A percentile compares a stretch with the other conserved stretches of the same genome.
Conservation (phyloP, 1,140 invertebrate species). For the Calliopsis andreniformis region DNA sequence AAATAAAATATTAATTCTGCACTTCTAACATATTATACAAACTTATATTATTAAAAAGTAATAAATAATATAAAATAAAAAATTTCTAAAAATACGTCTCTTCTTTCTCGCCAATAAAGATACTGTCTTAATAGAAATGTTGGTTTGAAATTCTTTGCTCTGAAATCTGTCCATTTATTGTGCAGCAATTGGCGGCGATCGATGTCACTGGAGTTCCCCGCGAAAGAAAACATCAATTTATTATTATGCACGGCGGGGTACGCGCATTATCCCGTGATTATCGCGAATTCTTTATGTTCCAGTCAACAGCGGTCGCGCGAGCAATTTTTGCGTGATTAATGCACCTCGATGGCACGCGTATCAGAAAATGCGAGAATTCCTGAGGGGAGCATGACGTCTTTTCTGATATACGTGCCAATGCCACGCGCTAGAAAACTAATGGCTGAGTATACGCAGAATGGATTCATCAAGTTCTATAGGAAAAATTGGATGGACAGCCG, state of each 20-base stretch:
- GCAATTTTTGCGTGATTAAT: background rate
- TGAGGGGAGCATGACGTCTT: background rate
- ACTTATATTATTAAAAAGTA: no score
- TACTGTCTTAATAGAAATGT: no score
- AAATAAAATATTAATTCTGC: no score
- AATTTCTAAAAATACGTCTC: no score
- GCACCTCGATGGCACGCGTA: background rate
- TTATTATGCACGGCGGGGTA: background rate
- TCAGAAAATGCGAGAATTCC: background rate
- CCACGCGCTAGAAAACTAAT: background rate
- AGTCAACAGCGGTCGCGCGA: background rate
- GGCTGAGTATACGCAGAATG: background rate
- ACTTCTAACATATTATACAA: no score
- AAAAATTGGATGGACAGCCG: background rate
- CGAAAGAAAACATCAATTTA: background rate
- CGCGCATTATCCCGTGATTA: background rate
- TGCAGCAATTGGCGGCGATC: background rate
- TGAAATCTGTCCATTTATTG: background rate
- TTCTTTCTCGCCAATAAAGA: no score
- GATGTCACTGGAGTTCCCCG: conserved; percentile 3
- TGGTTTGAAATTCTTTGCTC: no score
- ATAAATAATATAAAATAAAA: no score
- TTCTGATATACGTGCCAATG: conserved; percentile 9
- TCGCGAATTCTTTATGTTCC: background rate
- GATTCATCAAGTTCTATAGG: background rate